phyloP scores from a whole-genome alignment of 2,888 invertebrate genomes.

The Drosophila mimetica region DNA sequence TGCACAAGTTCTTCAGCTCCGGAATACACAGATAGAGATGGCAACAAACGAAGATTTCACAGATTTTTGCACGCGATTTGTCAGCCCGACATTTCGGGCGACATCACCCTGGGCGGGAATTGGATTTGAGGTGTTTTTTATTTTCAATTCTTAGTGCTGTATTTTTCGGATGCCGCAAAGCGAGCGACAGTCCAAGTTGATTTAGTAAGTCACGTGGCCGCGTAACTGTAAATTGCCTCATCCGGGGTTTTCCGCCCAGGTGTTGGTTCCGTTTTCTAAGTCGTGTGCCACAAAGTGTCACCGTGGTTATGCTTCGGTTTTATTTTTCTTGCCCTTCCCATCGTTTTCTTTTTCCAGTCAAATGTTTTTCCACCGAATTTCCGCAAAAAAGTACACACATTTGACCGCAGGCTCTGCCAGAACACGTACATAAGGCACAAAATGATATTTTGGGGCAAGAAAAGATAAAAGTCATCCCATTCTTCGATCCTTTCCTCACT shows the following conservation, averaged over 20 bases:
- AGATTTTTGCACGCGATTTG: constrained; percentile 81
- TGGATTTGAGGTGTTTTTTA: constrained; percentile 54
- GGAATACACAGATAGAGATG: constrained; percentile 23
- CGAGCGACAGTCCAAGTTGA: constrained; percentile 64
- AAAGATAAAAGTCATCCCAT: constrained; percentile 46
- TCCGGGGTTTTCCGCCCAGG: constrained; percentile 15
- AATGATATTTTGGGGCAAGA: constrained; percentile 38
- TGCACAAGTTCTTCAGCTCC: not conserved
- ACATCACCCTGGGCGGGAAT: constrained; percentile 55
- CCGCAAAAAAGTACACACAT: constrained; percentile 19
- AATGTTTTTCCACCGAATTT: constrained; percentile 66
- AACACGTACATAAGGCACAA: constrained; percentile 9
- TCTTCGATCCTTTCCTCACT: not conserved
- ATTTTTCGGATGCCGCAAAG: constrained; percentile 52
- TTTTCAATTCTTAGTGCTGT: constrained; percentile 24
- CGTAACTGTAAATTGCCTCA: constrained; percentile 72
- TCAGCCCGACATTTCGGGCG: constrained; percentile 79
- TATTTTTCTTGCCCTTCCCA: constrained; percentile 10
- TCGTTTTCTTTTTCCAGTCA: constrained; percentile 21
- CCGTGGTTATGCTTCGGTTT: constrained; percentile 13
- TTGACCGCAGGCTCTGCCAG: constrained; percentile 49
- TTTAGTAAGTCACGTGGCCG: constrained; percentile 81
- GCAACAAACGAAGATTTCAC: constrained; percentile 60
- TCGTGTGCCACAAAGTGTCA: constrained; percentile 59
- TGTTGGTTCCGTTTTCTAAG: constrained; percentile 15